Evolutionary conservation across 1,140 invertebrate species (phyloP).

Genomic region (Drosophila malerkotliana): DNA sequence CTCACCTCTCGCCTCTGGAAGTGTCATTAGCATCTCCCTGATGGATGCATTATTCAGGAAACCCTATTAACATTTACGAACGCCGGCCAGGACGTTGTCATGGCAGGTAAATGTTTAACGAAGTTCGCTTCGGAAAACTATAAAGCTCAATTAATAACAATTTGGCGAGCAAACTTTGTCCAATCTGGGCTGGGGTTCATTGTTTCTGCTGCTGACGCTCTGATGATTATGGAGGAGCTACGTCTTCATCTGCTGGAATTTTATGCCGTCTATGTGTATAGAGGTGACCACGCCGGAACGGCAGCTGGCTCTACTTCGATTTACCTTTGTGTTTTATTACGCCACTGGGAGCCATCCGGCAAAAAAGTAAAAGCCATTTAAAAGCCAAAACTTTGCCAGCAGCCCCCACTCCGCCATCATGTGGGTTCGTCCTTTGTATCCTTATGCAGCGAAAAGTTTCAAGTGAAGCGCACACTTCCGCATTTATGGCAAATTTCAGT

Average conservation of each 20-base stretch:
- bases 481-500: conserved; percentile 70
- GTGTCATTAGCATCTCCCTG: conserved; percentile 47
- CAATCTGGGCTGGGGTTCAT: conserved; percentile 49
- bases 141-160: conserved; percentile 81
- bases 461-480: conserved; percentile 54
- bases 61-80: conserved; percentile 55
- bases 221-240: conserved; percentile 24
- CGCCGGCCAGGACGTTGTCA: conserved; percentile 20
- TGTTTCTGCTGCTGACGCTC: conserved; percentile 33
- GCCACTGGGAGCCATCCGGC: conserved; percentile 77
- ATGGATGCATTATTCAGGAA: conserved; percentile 52
- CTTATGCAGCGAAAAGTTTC: conserved; percentile 55
- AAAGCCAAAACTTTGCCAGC: conserved; percentile 76
- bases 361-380: conserved; percentile 82
- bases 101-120: conserved; percentile 51
- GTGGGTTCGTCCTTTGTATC: conserved; percentile 40
- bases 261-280: conserved; percentile 46
- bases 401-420: conserved; percentile 16
- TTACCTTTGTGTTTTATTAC: conserved; percentile 80
- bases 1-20: conserved; percentile 11
- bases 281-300: conserved; percentile 22
- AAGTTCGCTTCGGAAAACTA: conserved; percentile 72
- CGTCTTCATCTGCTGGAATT: conserved; percentile 45
- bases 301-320: conserved; percentile 66
- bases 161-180: conserved; percentile 66